Conservation (phyloP, 2,888 invertebrate species). For the Temnothorax unifasciatus region DNA sequence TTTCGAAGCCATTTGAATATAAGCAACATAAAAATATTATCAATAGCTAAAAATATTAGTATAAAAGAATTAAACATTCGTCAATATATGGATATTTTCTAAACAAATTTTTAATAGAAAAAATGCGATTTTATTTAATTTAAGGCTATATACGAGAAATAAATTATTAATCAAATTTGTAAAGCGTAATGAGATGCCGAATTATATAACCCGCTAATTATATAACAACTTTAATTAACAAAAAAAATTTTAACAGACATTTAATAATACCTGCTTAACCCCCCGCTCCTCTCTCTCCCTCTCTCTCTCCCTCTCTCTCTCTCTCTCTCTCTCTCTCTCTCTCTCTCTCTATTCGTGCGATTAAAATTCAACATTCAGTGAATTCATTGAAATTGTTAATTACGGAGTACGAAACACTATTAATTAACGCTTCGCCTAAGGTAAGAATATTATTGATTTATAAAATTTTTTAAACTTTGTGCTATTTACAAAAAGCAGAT, state of each 20-base stretch:
- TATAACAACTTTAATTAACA: conserved; percentile 25
- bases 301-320: no score
- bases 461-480: not conserved
- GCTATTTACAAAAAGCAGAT: not conserved
- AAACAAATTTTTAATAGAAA: not conserved
- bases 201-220: conserved; percentile 3
- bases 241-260: not conserved
- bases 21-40: not conserved
- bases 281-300: no score
- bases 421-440: conserved; percentile 7
- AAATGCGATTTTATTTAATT: not conserved
- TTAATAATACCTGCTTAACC: not conserved
- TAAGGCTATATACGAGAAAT: not conserved
- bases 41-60: not conserved
- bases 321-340: not conserved
- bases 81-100: not conserved
- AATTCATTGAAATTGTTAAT: not conserved
- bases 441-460: not conserved
- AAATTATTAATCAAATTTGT: conserved; percentile 2
- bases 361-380: conserved; percentile 19
- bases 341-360: not conserved
- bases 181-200: not conserved
- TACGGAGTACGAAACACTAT: not conserved
- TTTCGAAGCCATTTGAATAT: not conserved
- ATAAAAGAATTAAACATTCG: not conserved